phyloP scores from a whole-genome alignment of 2,113 vertebrate species.

The Plecturocebus donacophilus region DNA sequence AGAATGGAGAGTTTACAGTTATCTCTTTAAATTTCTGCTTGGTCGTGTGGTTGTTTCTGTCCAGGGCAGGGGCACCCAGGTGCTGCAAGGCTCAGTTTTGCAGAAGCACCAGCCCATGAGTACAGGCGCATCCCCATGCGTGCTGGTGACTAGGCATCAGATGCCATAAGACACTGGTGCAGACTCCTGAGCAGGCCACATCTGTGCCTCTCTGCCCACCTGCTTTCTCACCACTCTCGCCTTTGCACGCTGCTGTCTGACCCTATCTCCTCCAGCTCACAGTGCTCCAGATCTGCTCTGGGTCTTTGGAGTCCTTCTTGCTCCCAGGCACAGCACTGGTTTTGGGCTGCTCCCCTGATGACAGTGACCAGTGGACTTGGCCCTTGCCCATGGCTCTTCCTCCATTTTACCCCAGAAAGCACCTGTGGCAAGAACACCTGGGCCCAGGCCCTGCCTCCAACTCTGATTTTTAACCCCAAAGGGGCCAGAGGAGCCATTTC shows the following conservation, averaged over 20 bases:
- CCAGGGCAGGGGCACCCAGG: not conserved
- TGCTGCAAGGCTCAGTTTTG: too few relatives aligned
- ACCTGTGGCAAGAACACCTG: not conserved
- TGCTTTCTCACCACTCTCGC: not conserved
- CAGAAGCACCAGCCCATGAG: not conserved
- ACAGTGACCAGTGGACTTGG: not conserved
- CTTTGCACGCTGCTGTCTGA: not conserved
- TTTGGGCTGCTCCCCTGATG: not conserved
- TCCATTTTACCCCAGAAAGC: not conserved
- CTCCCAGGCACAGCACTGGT: not conserved
- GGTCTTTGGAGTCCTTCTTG: not conserved
- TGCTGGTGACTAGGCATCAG: not conserved
- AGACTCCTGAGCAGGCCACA: not conserved
- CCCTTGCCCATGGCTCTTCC: not conserved
- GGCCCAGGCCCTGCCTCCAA: not conserved
- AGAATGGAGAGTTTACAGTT: too few relatives aligned
- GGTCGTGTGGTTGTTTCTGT: not conserved
- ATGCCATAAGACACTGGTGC: not conserved
- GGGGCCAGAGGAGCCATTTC: not conserved
- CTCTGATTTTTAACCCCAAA: not conserved
- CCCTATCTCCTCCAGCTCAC: not conserved
- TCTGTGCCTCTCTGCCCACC: not conserved
- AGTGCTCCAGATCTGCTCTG: not conserved
- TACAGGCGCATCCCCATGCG: rapidly evolving
- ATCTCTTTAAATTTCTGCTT: not conserved